phyloP scores from a whole-genome alignment of 1,140 invertebrate species.

The Temnothorax longispinosus region DNA sequence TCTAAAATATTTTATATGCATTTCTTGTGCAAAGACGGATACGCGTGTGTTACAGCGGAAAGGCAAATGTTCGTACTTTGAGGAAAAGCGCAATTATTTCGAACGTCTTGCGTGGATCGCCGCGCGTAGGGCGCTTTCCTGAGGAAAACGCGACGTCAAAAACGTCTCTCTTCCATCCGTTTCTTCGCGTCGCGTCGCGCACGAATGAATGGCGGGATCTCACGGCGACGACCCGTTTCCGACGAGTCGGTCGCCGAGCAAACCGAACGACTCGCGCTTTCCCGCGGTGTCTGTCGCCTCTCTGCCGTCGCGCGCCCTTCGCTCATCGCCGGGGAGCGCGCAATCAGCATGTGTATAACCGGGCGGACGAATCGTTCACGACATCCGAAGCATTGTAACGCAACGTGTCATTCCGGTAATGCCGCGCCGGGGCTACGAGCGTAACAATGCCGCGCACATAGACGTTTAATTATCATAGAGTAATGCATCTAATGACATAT shows the following conservation, averaged over 20 bases:
- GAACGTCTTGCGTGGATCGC: neutral
- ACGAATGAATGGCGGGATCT: neutral
- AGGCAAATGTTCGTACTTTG: neutral
- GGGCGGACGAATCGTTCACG: slow-evolving; percentile 78
- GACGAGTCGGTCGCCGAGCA: neutral
- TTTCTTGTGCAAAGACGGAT: no score
- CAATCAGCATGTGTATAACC: slow-evolving; percentile 62
- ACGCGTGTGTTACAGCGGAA: no score
- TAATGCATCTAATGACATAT: slow-evolving; percentile 86
- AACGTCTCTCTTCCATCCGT: neutral
- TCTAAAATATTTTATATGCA: no score
- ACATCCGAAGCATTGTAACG: slow-evolving; percentile 85
- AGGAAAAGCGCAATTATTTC: slow-evolving; percentile 20
- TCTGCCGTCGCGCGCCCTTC: neutral
- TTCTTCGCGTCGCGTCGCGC: neutral
- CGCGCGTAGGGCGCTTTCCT: neutral
- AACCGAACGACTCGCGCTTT: slow-evolving; percentile 31
- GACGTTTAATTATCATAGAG: slow-evolving; percentile 86
- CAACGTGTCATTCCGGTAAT: slow-evolving; percentile 85
- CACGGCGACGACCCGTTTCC: slow-evolving; percentile 9
- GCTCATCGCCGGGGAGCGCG: slow-evolving; percentile 52
- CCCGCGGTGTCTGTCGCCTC: slow-evolving; percentile 25
- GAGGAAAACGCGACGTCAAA: neutral
- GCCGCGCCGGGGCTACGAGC: slow-evolving; percentile 79
- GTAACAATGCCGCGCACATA: slow-evolving; percentile 84